These are phyloP conservation scores for Andricus grossulariae DNA, from an alignment of 1,140 invertebrate species.

Conservation along the genomic window DNA sequence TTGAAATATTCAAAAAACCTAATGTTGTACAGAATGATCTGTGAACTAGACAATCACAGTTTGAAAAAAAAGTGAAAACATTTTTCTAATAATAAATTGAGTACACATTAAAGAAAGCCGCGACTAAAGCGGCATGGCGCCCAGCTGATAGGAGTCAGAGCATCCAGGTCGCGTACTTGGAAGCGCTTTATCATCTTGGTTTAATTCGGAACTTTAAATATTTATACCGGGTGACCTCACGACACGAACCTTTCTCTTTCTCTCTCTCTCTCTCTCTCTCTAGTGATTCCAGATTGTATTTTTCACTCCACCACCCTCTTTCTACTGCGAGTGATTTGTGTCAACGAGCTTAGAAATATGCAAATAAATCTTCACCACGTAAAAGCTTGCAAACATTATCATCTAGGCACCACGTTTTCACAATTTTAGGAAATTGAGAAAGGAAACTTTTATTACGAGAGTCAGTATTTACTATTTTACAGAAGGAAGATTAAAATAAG, in stretches of 20 bases:
- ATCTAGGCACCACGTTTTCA: not conserved
- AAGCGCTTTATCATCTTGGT: constrained; percentile 68
- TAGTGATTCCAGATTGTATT: constrained; percentile 53
- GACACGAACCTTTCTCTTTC: constrained; percentile 47
- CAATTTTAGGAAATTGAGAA: not conserved
- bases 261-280: constrained; percentile 26
- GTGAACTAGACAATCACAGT: too few species aligned
- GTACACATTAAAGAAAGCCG: constrained; percentile 31
- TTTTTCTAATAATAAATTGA: too few species aligned
- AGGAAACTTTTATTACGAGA: not conserved
- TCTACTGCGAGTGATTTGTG: constrained; percentile 54
- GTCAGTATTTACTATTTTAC: too few species aligned
- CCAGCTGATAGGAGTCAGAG: constrained; percentile 64
- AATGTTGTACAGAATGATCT: too few species aligned
- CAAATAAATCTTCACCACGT: constrained; percentile 43
- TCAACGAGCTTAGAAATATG: constrained; percentile 51
- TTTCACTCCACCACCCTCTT: constrained; percentile 52
- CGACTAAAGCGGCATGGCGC: constrained; percentile 42
- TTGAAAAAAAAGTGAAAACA: too few species aligned
- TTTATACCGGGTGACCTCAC: constrained; percentile 70
- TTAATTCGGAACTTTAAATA: constrained; percentile 72
- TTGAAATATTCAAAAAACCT: too few species aligned
- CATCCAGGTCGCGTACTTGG: constrained; percentile 54
- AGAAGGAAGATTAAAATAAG: too few species aligned
- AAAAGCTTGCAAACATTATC: constrained; percentile 15